Evolutionary conservation across 1,140 invertebrate genomes (phyloP), one percentile per base, ranked within the genome.

Genomic region (Diprion similis): DNA sequence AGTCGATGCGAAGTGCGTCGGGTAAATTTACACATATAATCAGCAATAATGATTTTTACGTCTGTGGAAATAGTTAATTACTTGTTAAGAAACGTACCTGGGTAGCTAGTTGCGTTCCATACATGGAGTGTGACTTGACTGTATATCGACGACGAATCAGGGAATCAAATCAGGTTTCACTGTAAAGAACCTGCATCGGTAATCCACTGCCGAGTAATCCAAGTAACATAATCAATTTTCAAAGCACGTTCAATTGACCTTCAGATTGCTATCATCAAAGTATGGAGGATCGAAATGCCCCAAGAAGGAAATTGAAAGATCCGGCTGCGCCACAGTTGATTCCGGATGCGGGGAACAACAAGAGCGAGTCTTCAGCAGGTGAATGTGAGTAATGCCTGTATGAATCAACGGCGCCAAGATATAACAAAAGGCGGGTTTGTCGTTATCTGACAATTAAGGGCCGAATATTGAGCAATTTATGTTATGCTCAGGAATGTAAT

Each of bases 201-300:
- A 59, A 59, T 59, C 51, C 51, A 59, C 51, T 59, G 9, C 51
- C 51, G 51, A 59, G 51, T 59, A 59, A 59, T 59, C n/a, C 51
- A 59, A 15, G 11, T 13, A 59, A 59, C 51, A 17, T 59, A 59
- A 59, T 59, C 51, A 59, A 59, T 59, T 59, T 59, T 59, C 51
- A 9, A 59, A 59, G 51, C 51, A 59, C 51, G 51, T 59, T 59
- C 51, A 59, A 59, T 59, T 13, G 51, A 59, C 11, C n/a, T 59
- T 59, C 51, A 13, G 51, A 59, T 59, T 17, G n/a, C 51, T 59
- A 59, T 59, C 51, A 17, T 59, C 51, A 59, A 59, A 59, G 51
- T 59, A 17, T 59, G 51, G 11, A 15, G 11, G 51, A 59, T 59
- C 51, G n/a, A 59, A 59, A 59, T 59, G 51, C 51, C 51, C 51